Evolutionary conservation across 2,888 invertebrate genomes (phyloP), one percentile per base, ranked within the genome.

Genomic region (Notocelia uddmanniana): DNA sequence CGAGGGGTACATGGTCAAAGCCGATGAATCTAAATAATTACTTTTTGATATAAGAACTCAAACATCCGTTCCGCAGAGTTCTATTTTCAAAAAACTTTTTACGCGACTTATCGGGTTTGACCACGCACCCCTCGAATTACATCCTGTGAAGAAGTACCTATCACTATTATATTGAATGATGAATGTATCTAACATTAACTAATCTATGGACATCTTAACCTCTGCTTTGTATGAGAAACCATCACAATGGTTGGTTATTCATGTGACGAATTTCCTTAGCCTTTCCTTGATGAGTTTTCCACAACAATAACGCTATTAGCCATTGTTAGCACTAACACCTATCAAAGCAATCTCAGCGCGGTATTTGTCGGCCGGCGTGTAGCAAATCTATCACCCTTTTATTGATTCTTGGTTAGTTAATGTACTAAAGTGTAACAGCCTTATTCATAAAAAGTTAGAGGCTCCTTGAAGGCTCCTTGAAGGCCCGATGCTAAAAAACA

Each of bases 301-400:
- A 71, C 48, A 67, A 71, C 71, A 71, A 71, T 71, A 67, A 60
- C 31, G 54, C 48, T 48, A 60, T 71, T 71, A 71, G 67, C 67
- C 60, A 71, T 67, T 67, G 71, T 71, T 67, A 60, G 60, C 60
- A 48, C 34, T 45, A 54, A 54, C 60, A 45, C 52, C 70, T 70
- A 70, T 70, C 70, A 66, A 70, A 64, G 64, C 70, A 66, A n/a
- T 52, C 31, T 1, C n/a, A 37, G 21, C 37, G 3, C 9, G 34
- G 64, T 34, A 31, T 64, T 21, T 50, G 31, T 26, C 26, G 18
- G 18, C 10, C 34, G 50, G 62, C 5, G 37, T 54, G 21, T 54
- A n/a, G 3, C 34, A 52, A 19, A 19, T 21, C n/a, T 11, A 62
- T 45, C 62, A 63, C 21, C 34, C 34, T 34, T 63, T 52, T 52